phyloP scores from a whole-genome alignment of 2,888 invertebrate species.

The Galerucella pusilla region DNA sequence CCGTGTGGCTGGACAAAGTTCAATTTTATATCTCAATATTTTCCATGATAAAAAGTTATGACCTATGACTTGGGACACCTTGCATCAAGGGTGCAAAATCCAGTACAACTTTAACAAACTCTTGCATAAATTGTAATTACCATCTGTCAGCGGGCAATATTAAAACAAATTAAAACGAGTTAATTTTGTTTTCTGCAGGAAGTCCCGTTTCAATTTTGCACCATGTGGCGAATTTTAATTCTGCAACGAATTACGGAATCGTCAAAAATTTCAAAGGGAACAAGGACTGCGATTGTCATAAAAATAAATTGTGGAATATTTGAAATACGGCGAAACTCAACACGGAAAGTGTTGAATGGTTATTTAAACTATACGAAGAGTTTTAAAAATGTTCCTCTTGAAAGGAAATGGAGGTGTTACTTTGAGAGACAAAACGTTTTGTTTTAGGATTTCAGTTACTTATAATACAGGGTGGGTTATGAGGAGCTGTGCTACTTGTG shows the following conservation, averaged over 20 bases:
- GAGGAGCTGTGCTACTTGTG: too few species aligned
- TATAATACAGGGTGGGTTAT: too few species aligned
- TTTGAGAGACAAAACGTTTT: too few species aligned
- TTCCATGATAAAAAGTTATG: neutral
- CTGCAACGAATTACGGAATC: slow-evolving; percentile 36
- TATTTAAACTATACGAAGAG: neutral
- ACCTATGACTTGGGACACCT: neutral
- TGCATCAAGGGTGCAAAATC: neutral
- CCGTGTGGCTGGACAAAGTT: neutral
- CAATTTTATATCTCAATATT: neutral
- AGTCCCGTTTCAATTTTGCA: slow-evolving; percentile 48
- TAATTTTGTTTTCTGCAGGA: slow-evolving; percentile 55
- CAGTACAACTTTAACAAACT: slow-evolving; percentile 50
- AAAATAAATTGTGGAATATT: slow-evolving; percentile 27
- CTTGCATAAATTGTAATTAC: slow-evolving; percentile 54
- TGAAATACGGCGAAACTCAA: neutral
- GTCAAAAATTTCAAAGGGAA: slow-evolving; percentile 37
- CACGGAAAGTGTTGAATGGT: neutral
- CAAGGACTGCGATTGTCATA: slow-evolving; percentile 26
- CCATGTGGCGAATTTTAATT: slow-evolving; percentile 58
- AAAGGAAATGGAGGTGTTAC: neutral
- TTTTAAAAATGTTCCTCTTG: neutral
- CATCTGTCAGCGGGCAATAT: slow-evolving; percentile 52
- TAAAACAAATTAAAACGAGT: slow-evolving; percentile 50
- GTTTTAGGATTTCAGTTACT: too few species aligned